Evolutionary conservation across 2,797 vertebrate genomes (phyloP), one percentile per base, ranked within the genome.

Genomic region (Amniataba percoides): DNA sequence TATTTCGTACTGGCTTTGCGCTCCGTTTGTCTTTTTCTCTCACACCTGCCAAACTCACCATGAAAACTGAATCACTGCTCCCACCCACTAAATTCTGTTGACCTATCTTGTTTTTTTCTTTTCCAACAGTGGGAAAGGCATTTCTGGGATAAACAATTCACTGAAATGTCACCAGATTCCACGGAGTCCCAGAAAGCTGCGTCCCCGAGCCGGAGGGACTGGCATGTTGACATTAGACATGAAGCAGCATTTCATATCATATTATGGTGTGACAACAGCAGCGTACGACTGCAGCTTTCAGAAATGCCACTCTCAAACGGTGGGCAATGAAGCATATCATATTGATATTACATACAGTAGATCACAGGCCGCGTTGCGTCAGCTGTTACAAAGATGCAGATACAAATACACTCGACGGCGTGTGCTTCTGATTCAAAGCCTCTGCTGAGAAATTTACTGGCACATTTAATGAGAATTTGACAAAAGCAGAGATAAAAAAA

Each of bases 141-240:
- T 88, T 80, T 84, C 34, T 82, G 77, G 78, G 70, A 89, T 82
- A 88, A 88, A 93, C 90, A 91, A 88, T 83, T 71, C 77, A 69
- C 36, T 73, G 71, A 91, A 91, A 92, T 92, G 91, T 90, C 92
- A 92, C 82, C 76, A 72, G 86, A 88, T 78, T 92, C 86, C 84
- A 75, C 3, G 23, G 82, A 80, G 77, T 88, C 80, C 80, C 48
- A 36, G 18, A 69, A 69, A 85, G 65, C 82, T 51, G 69, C 51
- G 9, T 72, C 68, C 74, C 60, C 1, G 36, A 85, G 82, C 83
- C 36, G 12, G 27, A 56, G 74, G 82, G 76, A 86, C 74, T 40
- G 84, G 42, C 73, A 25, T 68, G 77, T 82, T 85, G 87, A 86
- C 87, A 86, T 88, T 85, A 88, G 81, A 84, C 83, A 84, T 79